These are phyloP conservation scores for Actinemys pallida DNA, from an alignment of 2,113 vertebrate genomes.

Conservation along the genomic window DNA sequence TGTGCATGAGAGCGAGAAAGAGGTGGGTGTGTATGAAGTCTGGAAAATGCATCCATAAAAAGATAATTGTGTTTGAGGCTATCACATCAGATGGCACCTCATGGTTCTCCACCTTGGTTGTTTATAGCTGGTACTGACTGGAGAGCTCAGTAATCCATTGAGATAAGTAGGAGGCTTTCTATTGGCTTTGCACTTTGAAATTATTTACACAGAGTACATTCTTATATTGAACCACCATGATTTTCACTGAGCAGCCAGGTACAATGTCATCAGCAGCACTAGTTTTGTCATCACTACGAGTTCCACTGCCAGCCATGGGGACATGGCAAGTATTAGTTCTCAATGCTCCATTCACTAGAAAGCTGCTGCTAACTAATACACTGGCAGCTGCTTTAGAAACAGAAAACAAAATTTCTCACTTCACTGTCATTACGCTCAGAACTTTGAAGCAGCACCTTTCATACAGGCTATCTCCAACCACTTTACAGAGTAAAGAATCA, in stretches of 20 bases:
- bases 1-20: not conserved
- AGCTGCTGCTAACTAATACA: not conserved
- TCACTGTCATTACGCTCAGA: not conserved
- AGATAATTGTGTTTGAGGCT: not conserved
- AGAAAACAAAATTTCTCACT: not conserved
- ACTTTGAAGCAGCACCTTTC: not conserved
- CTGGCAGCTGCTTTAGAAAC: not conserved
- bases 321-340: not conserved
- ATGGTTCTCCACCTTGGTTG: not conserved
- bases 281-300: not conserved
- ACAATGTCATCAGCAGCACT: not conserved
- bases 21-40: not conserved
- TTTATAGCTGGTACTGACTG: not conserved
- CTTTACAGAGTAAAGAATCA: not conserved
- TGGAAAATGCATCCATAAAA: not conserved
- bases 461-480: not conserved
- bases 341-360: not conserved
- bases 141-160: not conserved
- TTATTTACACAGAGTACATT: not conserved
- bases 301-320: not conserved
- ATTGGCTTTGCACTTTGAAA: not conserved
- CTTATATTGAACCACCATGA: not conserved
- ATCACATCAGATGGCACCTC: not conserved
- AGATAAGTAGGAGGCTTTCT: not conserved
- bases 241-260: not conserved